Conservation (phyloP, 1,140 invertebrate genomes). For the Trichonephila clavata region DNA sequence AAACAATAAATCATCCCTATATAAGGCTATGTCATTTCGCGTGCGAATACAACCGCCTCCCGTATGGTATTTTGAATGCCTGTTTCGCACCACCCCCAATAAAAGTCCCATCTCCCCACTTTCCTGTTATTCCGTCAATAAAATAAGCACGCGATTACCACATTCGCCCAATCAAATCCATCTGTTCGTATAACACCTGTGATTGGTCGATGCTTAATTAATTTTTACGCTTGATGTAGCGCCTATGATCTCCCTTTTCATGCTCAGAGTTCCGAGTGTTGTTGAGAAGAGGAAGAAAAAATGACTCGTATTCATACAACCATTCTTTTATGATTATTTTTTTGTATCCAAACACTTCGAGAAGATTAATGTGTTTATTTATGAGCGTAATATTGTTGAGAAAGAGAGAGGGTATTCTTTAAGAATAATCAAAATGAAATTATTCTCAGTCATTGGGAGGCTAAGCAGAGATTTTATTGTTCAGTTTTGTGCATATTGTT, state of each 20-base stretch:
- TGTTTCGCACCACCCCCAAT: conserved; percentile 49
- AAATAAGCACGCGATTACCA: conserved; percentile 62
- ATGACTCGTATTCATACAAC: neutral
- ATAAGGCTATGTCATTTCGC: neutral
- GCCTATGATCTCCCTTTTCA: neutral
- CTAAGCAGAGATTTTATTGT: neutral
- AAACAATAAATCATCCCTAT: conserved; percentile 63
- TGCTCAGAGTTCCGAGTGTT: neutral
- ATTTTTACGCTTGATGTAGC: conserved; percentile 69
- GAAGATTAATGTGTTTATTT: conserved; percentile 50
- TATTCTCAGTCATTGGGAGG: neutral
- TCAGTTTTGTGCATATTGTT: neutral
- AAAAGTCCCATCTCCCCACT: conserved; percentile 33
- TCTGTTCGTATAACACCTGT: conserved; percentile 61
- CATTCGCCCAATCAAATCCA: conserved; percentile 69
- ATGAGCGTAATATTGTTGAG: neutral
- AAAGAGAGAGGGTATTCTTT: neutral
- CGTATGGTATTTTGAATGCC: conserved; percentile 41
- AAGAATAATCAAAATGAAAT: neutral
- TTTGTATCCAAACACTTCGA: neutral
- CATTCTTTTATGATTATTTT: neutral
- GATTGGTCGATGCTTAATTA: conserved; percentile 73
- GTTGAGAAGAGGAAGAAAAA: neutral
- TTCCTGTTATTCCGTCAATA: conserved; percentile 65
- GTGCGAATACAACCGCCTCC: conserved; percentile 27